Conservation (phyloP, 1,140 invertebrate species). For the Trachelipus rathkii region DNA sequence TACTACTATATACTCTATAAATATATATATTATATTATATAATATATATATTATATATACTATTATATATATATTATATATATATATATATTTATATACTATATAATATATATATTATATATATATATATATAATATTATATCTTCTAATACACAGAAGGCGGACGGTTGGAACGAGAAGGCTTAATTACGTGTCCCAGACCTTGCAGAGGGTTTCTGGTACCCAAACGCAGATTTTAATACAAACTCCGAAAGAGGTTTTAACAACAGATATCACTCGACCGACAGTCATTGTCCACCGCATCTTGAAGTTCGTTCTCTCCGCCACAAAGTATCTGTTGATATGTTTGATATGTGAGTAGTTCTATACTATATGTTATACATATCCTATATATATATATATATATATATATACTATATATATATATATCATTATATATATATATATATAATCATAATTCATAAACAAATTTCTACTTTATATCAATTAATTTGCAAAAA, state of each 20-base stretch:
- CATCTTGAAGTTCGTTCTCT: conserved; percentile 72
- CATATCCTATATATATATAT: too few relatives aligned
- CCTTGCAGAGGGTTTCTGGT: conserved; percentile 64
- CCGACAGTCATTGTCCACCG: conserved; percentile 73
- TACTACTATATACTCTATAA: too few relatives aligned
- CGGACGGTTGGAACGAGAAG: conserved; percentile 79
- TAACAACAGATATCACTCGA: conserved; percentile 70
- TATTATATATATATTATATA: conserved; percentile 12
- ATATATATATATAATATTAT: background rate
- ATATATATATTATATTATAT: background rate
- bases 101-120: background rate
- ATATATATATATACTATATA: too few relatives aligned
- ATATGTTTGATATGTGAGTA: conserved; percentile 76
- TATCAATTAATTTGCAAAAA: too few relatives aligned
- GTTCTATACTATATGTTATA: background rate
- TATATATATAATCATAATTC: too few relatives aligned
- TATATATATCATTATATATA: too few relatives aligned
- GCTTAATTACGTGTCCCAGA: conserved; percentile 73
- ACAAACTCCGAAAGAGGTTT: conserved; percentile 73
- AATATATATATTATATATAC: background rate
- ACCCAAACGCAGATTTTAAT: conserved; percentile 85
- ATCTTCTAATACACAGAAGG: conserved; percentile 60
- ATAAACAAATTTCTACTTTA: too few relatives aligned
- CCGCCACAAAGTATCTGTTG: conserved; percentile 79
- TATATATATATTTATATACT: too few relatives aligned